phyloP scores from a whole-genome alignment of 23 tunicate species.

The Styela plicata region DNA sequence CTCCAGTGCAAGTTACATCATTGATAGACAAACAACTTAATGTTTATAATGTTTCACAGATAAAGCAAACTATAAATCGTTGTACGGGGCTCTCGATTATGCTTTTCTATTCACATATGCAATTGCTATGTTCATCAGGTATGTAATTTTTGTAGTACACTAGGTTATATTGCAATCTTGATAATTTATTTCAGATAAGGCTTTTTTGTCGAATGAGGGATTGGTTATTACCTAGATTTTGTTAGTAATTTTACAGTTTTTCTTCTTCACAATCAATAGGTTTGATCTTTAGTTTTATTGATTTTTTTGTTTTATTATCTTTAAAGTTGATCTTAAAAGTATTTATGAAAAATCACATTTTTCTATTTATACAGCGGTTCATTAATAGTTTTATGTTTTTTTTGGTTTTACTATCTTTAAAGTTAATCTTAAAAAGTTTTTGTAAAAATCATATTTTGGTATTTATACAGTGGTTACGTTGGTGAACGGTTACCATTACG shows the following conservation, averaged over 20 bases:
- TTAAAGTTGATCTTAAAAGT: neutral
- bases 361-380: slow-evolving; percentile 41
- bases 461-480: slow-evolving; percentile 61
- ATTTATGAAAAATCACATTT: no score
- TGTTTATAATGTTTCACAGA: slow-evolving; percentile 64
- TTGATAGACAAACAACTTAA: no score
- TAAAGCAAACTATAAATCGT: slow-evolving; percentile 44
- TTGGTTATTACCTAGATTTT: no score
- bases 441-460: no score
- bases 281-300: slow-evolving; percentile 6
- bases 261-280: no score
- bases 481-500: slow-evolving; percentile 82
- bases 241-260: no score
- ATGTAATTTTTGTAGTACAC: no score
- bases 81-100: slow-evolving; percentile 88
- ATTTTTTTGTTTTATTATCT: neutral
- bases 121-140: slow-evolving; percentile 93
- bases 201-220: no score
- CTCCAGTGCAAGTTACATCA: no score
- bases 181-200: no score
- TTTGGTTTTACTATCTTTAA: neutral
- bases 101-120: slow-evolving; percentile 90
- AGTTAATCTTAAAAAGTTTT: no score
- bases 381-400: slow-evolving; percentile 4
- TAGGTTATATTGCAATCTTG: no score